Evolutionary conservation across 2,888 invertebrate genomes (phyloP), one percentile per base, ranked within the genome.

Genomic region (Agrotis clavis): DNA sequence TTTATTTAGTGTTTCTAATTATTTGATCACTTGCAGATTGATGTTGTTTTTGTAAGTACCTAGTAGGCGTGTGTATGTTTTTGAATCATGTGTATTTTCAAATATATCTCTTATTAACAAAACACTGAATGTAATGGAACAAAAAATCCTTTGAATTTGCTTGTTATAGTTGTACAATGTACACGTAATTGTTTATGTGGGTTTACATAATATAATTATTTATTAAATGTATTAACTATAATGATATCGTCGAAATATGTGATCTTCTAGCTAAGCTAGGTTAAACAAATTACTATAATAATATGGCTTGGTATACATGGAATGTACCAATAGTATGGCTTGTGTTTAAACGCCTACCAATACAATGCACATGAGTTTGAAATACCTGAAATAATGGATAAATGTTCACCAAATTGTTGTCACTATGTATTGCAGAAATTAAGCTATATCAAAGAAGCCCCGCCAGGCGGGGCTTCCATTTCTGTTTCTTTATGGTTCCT

Each of bases 201-300:
- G n/a, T 67, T 25, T 25, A 25, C 25, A 25, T 25, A 25, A 64
- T 65, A 19, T 57, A 57, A 35, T 57, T 53, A 54, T 69, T 77
- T 48, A 75, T 41, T 50, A 60, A 48, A 50, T 50, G 56, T 35
- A 64, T 70, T 47, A 21, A 50, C 66, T 63, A 47, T 65, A 47
- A 79, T 66, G 21, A 74, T 86, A 75, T 77, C 62, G 68, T 76
- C 65, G 63, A 70, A 71, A 51, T 81, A 77, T 86, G 85, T 86
- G 83, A 85, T 82, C 65, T 60, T 74, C 86, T 87, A 81, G 87
- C 82, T 80, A 84, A 82, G 86, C 86, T 87, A 82, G 87, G 68
- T 75, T 71, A 71, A 74, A 68, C 14, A 70, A 48, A 69, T 62
- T 59, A 66, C 47, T 67, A 50, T 60, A 56, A 47, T 50, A 30